A percentile compares a stretch with the other conserved stretches of the same genome.
Evolutionary conservation across 2,113 vertebrate genomes (phyloP).

Genomic region (Centrocercus urophasianus): DNA sequence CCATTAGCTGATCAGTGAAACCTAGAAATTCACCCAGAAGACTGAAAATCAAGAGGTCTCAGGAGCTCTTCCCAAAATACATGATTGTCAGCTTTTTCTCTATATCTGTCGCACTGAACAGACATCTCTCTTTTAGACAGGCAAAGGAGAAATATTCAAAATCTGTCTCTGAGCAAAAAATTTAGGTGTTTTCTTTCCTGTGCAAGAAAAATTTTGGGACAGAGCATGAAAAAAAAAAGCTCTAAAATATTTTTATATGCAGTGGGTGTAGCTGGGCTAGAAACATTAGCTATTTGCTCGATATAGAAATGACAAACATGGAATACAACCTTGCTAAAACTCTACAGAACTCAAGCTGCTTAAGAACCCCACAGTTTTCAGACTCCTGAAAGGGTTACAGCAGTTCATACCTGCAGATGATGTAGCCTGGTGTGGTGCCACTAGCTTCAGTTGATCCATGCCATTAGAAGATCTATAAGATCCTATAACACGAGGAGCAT

Average conservation of each 20-base stretch:
- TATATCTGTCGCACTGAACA: neutral
- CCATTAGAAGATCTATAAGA: neutral
- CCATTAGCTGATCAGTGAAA: neutral
- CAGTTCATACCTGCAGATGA: neutral
- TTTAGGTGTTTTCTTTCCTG: neutral
- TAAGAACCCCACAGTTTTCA: neutral
- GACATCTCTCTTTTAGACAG: neutral
- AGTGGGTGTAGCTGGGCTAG: neutral
- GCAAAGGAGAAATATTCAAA: neutral
- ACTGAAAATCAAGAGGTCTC: neutral
- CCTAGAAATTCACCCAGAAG: neutral
- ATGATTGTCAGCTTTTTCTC: neutral
- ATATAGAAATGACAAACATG: neutral
- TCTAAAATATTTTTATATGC: neutral
- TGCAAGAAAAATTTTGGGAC: neutral
- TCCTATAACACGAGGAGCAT: neutral
- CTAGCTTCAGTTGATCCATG: neutral
- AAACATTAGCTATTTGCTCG: neutral
- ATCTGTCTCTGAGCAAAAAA: neutral
- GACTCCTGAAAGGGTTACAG: neutral
- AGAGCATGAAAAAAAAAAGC: rapidly evolving
- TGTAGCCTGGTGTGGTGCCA: neutral
- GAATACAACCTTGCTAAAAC: rapidly evolving
- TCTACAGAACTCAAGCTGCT: rapidly evolving
- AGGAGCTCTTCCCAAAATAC: neutral